Evolutionary conservation across 2,113 vertebrate genomes (phyloP).

Genomic region (Sinocyclocheilus anshuiensis): DNA sequence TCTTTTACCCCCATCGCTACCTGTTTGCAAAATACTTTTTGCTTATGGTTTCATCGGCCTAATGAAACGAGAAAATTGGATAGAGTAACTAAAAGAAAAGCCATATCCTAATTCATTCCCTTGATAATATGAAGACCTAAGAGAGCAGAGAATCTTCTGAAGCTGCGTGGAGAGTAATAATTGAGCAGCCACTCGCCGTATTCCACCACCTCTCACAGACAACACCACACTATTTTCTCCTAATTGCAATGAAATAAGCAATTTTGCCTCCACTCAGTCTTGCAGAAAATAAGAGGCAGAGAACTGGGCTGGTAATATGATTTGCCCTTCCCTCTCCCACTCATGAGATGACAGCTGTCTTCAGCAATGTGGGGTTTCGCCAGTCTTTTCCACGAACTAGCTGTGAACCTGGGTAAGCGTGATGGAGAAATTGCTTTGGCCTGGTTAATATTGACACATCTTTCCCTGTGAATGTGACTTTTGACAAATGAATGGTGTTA

Average conservation of each 20-base stretch:
- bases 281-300: slow-evolving; percentile 60
- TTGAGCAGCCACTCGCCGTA: slow-evolving; percentile 64
- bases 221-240: slow-evolving; percentile 60
- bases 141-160: slow-evolving; percentile 58
- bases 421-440: slow-evolving; percentile 63
- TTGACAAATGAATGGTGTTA: slow-evolving; percentile 69
- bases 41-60: slow-evolving; percentile 62
- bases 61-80: slow-evolving; percentile 56
- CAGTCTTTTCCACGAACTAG: slow-evolving; percentile 55
- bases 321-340: slow-evolving; percentile 57
- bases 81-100: slow-evolving; percentile 64
- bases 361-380: slow-evolving; percentile 56
- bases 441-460: slow-evolving; percentile 66
- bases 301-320: slow-evolving; percentile 59
- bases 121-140: slow-evolving; percentile 64
- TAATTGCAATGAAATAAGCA: slow-evolving; percentile 73
- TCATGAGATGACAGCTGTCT: slow-evolving; percentile 66
- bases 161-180: slow-evolving; percentile 57
- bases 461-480: slow-evolving; percentile 65
- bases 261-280: slow-evolving; percentile 57
- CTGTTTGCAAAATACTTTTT: slow-evolving; percentile 57
- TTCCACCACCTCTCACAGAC: slow-evolving; percentile 61
- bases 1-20: neutral
- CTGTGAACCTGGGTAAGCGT: slow-evolving; percentile 57
- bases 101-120: slow-evolving; percentile 59